Evolutionary conservation across 1,140 invertebrate species (phyloP).

Genomic region (Drosophila ficusphila): DNA sequence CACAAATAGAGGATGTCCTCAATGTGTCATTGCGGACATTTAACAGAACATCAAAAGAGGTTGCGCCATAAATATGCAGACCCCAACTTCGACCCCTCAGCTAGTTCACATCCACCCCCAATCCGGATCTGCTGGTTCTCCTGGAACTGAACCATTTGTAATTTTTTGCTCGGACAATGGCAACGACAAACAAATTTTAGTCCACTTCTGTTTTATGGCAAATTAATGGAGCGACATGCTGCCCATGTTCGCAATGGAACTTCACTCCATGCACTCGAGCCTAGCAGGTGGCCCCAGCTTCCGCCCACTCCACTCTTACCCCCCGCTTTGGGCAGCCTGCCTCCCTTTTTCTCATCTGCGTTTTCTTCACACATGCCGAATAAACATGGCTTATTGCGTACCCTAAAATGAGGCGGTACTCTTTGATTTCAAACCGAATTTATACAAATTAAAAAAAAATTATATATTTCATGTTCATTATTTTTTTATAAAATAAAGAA

Average conservation of each 20-base stretch:
- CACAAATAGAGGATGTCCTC: slow-evolving; percentile 33
- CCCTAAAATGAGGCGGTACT: not conserved
- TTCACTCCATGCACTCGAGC: slow-evolving; percentile 51
- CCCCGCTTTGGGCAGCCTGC: not conserved
- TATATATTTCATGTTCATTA: too few species aligned
- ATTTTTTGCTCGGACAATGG: slow-evolving; percentile 63
- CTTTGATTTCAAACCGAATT: not conserved
- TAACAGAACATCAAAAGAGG: slow-evolving; percentile 74
- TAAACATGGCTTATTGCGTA: slow-evolving; percentile 53
- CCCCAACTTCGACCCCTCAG: slow-evolving; percentile 18
- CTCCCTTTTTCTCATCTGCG: slow-evolving; percentile 12
- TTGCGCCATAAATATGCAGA: slow-evolving; percentile 66
- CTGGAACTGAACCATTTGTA: slow-evolving; percentile 65
- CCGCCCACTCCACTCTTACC: not conserved
- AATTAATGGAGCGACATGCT: slow-evolving; percentile 82
- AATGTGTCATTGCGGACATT: slow-evolving; percentile 73
- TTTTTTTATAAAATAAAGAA: too few species aligned
- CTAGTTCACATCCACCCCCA: not conserved
- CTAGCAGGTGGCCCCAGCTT: slow-evolving; percentile 66
- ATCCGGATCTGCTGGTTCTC: not conserved
- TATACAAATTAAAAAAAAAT: not conserved
- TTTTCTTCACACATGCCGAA: slow-evolving; percentile 75
- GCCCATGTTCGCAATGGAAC: slow-evolving; percentile 66
- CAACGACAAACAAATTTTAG: slow-evolving; percentile 79
- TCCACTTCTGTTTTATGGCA: slow-evolving; percentile 83